Evolutionary conservation across 2,797 vertebrate genomes (phyloP).

Genomic region (Chaetophractus vellerosus): DNA sequence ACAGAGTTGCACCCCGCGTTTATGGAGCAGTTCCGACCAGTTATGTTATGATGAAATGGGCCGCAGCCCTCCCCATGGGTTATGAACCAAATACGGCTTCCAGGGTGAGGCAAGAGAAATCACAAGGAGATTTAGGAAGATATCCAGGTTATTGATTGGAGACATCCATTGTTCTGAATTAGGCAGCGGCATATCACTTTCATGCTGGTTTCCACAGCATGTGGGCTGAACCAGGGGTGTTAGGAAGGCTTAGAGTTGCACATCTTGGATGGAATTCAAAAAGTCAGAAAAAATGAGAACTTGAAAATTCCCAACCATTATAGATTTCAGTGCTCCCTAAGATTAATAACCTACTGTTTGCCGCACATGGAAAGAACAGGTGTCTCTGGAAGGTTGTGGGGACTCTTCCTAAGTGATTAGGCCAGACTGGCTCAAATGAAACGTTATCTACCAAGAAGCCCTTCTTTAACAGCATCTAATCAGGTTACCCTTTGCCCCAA

Average conservation of each 20-base stretch:
- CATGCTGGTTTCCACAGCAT: slow-evolving; percentile 7
- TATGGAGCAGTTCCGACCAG: not conserved
- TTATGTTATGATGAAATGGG: slow-evolving; percentile 16
- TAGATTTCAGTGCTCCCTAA: not conserved
- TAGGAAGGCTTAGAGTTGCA: slow-evolving; percentile 22
- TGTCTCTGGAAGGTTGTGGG: slow-evolving; percentile 67
- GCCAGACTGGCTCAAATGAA: slow-evolving; percentile 8
- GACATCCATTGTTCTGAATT: slow-evolving; percentile 81
- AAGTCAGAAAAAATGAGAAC: not conserved
- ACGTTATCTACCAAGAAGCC: not conserved
- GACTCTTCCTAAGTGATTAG: slow-evolving; percentile 47
- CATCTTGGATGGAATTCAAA: slow-evolving; percentile 62
- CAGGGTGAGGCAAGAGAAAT: slow-evolving; percentile 78
- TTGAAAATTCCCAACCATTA: slow-evolving; percentile 49
- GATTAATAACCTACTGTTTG: not conserved
- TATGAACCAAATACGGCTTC: slow-evolving; percentile 76
- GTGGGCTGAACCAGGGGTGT: slow-evolving; percentile 16
- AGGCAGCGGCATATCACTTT: not conserved
- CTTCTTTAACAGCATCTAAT: slow-evolving; percentile 34
- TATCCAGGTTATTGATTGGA: slow-evolving; percentile 79
- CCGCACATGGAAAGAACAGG: not conserved
- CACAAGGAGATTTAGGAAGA: slow-evolving; percentile 83
- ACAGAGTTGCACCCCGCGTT: not conserved
- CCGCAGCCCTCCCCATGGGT: slow-evolving; percentile 69
- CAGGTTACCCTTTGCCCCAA: slow-evolving; percentile 17